Percentiles rank a stretch among this genome's conserved stretches.
Evolutionary conservation across 2,888 invertebrate genomes (phyloP).

Genomic region (Allacma fusca): DNA sequence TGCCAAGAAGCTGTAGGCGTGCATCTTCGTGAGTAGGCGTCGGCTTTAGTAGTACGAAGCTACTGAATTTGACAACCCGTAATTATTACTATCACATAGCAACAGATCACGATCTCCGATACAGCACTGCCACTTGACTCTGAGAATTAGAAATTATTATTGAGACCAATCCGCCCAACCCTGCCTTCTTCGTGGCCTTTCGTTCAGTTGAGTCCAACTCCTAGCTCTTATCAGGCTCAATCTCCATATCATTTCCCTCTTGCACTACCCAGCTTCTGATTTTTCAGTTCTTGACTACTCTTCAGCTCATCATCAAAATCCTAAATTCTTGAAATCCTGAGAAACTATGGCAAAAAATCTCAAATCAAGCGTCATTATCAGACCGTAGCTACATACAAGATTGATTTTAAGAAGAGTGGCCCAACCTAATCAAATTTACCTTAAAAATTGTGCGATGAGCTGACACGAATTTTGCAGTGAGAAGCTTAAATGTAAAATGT

Average conservation of each 20-base stretch:
- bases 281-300: background rate
- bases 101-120: conserved; percentile 51
- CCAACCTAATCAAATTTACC: background rate
- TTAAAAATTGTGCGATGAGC: background rate
- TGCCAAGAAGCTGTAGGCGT: conserved; percentile 61
- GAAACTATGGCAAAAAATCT: background rate
- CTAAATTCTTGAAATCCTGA: background rate
- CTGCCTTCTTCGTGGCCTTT: conserved; percentile 31
- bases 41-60: conserved; percentile 59
- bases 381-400: background rate
- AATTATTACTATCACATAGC: conserved; percentile 57
- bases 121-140: conserved; percentile 48
- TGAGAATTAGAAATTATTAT: conserved; percentile 50
- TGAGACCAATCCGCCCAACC: conserved; percentile 46
- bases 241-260: background rate
- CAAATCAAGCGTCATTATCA: background rate
- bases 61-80: conserved; percentile 62
- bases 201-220: background rate
- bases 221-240: conserved; percentile 1
- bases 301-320: background rate
- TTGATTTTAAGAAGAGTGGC: background rate
- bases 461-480: no score
- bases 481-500: no score
- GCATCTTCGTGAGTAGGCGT: conserved; percentile 61
- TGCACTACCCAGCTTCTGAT: conserved; percentile 2